Conservation (phyloP, 2,113 vertebrate genomes). For the Salvator merianae region DNA sequence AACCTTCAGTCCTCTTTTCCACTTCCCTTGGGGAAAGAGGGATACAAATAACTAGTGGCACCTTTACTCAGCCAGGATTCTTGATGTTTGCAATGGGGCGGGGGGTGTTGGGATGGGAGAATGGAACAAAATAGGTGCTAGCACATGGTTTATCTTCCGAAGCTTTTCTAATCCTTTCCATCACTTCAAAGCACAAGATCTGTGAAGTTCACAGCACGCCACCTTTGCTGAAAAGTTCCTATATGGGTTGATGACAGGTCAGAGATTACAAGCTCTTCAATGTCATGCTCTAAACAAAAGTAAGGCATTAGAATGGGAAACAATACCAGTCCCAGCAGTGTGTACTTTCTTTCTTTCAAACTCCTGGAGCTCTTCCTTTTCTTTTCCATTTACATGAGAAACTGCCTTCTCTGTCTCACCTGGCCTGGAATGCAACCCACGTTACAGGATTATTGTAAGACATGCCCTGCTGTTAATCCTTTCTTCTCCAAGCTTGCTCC, state of each 20-base stretch:
- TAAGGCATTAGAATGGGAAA: not conserved
- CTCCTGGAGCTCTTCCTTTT: not conserved
- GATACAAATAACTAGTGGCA: not conserved
- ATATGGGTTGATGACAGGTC: not conserved
- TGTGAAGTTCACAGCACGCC: not conserved
- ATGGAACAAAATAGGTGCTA: not conserved
- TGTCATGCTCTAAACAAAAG: not conserved
- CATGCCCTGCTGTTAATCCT: slow-evolving; percentile 56
- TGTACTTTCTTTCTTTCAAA: not conserved
- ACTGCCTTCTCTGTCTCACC: slow-evolving; percentile 22
- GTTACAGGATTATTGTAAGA: slow-evolving; percentile 58
- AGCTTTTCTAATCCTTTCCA: slow-evolving; percentile 2
- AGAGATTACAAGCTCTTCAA: not conserved
- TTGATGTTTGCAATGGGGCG: not conserved
- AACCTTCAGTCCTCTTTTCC: not conserved
- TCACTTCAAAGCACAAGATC: not conserved
- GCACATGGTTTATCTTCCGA: not conserved
- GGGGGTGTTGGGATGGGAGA: no score
- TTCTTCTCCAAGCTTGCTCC: slow-evolving; percentile 55
- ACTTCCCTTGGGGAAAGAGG: not conserved
- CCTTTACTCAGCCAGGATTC: not conserved
- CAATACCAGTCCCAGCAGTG: not conserved
- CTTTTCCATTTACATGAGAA: not conserved
- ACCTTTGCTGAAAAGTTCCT: not conserved
- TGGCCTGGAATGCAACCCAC: slow-evolving; percentile 49